phyloP scores from a whole-genome alignment of 2,888 invertebrate genomes.

The Taphrorychus bicolor region DNA sequence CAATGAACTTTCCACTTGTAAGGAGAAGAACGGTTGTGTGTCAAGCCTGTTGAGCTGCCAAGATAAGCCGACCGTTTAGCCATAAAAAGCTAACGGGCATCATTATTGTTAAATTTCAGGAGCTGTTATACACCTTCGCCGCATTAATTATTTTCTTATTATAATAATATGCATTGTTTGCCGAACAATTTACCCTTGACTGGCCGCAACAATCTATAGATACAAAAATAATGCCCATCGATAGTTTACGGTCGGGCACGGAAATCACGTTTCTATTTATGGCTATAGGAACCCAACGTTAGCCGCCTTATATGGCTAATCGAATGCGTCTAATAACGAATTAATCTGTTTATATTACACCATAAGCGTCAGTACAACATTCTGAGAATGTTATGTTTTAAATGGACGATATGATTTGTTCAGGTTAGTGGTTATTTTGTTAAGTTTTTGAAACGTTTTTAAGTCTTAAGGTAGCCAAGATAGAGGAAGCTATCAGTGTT shows the following conservation, averaged over 20 bases:
- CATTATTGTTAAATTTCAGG: not conserved
- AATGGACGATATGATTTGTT: not conserved
- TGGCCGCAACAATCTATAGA: not conserved
- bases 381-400: conserved; percentile 8
- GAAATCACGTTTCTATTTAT: conserved; percentile 8
- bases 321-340: conserved; percentile 29
- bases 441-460: no score
- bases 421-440: no score
- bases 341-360: conserved; percentile 33
- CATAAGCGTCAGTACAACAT: conserved; percentile 23
- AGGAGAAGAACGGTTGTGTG: conserved; percentile 12
- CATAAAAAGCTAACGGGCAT: conserved; percentile 13
- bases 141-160: not conserved
- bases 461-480: no score
- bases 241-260: conserved; percentile 2
- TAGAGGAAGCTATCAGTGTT: no score
- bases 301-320: conserved; percentile 24
- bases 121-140: not conserved
- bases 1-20: conserved; percentile 13
- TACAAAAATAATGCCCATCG: not conserved
- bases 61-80: conserved; percentile 21
- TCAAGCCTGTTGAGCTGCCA: conserved; percentile 14
- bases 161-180: conserved; percentile 5
- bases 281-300: conserved; percentile 15
- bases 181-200: conserved; percentile 7